Base-by-base conservation (phyloP, 1,140 invertebrate species). In the Cydia splendana region DNA sequence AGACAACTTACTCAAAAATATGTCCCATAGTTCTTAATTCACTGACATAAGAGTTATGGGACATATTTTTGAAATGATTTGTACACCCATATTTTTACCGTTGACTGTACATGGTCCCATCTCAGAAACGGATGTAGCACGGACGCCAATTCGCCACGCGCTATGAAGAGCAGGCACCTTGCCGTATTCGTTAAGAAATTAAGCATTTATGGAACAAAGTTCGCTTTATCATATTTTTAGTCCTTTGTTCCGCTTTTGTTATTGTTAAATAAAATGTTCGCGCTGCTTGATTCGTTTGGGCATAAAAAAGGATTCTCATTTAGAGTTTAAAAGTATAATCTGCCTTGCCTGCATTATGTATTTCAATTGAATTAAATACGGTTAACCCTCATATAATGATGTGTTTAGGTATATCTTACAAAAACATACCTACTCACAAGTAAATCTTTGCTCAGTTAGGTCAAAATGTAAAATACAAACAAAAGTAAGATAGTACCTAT, bases 111-210 rank as follows among this genome's bases (percentile, higher is more conserved):
- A 4, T 4, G 15, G 28, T 34, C n/a, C 13, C 30, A 24, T 6
- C 62, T 34, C 7, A 12, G 65, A 10, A 67, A 30, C 12, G 28
- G 65, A 67, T 38, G 65, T 34, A 67, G 13, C 30, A 1, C 13
- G 30, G 18, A n/a, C 13, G 5, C n/a, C n/a, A 30, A 67, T 38
- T 67, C 65, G 65, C 4, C 57, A 24, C 57, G 20, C 57, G 20
- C 20, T 24, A 24, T 15, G 12, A 34, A 34, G 30, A 38, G 34
- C 34, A 71, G n/a, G 67, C 67, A 5, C 6, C 1, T 24, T 62
- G n/a, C 30, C 67, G 30, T 30, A 45, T 30, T 71, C 67, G 30
- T 71, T 71, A 71, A 18, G 18, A 71, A 71, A 71, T 71, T 71
- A 71, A 45, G 67, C 67, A 38, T 71, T 71, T 71, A 71, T 71